Base-by-base conservation (phyloP, 2,888 invertebrate species). In the Hipparchia sbordonii region DNA sequence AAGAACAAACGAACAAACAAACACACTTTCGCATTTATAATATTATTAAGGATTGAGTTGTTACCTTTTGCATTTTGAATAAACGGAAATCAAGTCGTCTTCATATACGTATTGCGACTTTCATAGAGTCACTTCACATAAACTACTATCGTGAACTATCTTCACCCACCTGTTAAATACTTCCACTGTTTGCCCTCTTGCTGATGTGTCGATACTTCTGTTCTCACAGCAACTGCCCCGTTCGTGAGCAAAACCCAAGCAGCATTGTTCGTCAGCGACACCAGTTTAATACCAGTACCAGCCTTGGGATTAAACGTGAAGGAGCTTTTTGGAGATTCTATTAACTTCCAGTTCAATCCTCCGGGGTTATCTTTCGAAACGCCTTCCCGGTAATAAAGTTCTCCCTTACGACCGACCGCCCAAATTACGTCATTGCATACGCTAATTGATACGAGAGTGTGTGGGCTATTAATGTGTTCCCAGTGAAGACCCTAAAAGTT, bases 111-210 rank as follows among this genome's bases (percentile, higher is more conserved):
- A 4, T 39, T 39, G 39, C 39, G 0, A 39, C 39, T 1, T 39
- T 39, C 39, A 39, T 5, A 39, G 3, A 39, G 39, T 39, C 2
- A 39, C 39, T 39, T 39, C 39, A 39, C 39, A 5, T 39, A 39
- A 1, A 39, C 2, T 1, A n/a, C n/a, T n/a, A n/a, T n/a, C n/a
- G 3, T 39, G 39, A 39, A 39, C 12, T 10, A 54, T 54, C 12
- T 10, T 7, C 33, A 59, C 8, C 59, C 84, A 92, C 93, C 93
- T 87, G 91, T 82, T 78, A 84, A 95, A 95, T 88, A 96, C 82
- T 90, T 96, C 98, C 98, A 98, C 82, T 96, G 95, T 45, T 97
- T 97, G 48, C 98, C 98, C 85, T 97, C 97, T 0, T 96, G 97
- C 80, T 96, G 97, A 52, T 96, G 95, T 52, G 94, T 90, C 3